Base-by-base conservation (phyloP, 2,888 invertebrate genomes). In the Harpalus rufipes region DNA sequence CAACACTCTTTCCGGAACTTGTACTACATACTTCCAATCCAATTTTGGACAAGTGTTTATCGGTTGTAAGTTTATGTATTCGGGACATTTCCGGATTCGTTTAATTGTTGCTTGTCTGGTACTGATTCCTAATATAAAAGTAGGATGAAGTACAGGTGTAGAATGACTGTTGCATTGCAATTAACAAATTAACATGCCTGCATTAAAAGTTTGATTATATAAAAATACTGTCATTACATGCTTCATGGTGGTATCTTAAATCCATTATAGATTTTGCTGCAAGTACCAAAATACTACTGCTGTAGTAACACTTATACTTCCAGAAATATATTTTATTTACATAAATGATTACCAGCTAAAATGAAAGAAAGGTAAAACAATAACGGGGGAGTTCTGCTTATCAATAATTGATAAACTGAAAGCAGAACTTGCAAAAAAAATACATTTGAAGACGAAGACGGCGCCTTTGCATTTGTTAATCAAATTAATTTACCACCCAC, bases 11-110 rank as follows among this genome's bases (percentile, higher is more conserved):
- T 74, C 72, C 72, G 72, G 51, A 74, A 51, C 41, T 51, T 74
- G 72, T 74, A 74, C 72, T 74, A 74, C 72, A 74, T 74, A 74
- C 39, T 44, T 44, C 16, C 41, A 41, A 74, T 14, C 72, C 72
- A 44, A 44, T 18, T 74, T 18, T 18, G 44, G 72, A 68, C 3
- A n/a, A n/a, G 41, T 74, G 72, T 74, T 68, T 74, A 74, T 74
- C 44, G 72, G 44, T 74, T 74, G 72, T 74, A 16, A 44, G 68
- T 39, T 39, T 74, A 74, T 74, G 72, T 74, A 74, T 74, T 18
- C 41, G 12, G 72, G 72, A 74, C 72, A 74, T 74, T 74, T 74
- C 72, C 72, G 72, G 44, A 18, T 25, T 68, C 25, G 25, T 63
- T 63, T 63, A 63, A 63, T 63, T 63, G 25, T 21, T 16, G 21